phyloP scores from a whole-genome alignment of 2,113 vertebrate genomes.

The Neopipo cinnamomea region DNA sequence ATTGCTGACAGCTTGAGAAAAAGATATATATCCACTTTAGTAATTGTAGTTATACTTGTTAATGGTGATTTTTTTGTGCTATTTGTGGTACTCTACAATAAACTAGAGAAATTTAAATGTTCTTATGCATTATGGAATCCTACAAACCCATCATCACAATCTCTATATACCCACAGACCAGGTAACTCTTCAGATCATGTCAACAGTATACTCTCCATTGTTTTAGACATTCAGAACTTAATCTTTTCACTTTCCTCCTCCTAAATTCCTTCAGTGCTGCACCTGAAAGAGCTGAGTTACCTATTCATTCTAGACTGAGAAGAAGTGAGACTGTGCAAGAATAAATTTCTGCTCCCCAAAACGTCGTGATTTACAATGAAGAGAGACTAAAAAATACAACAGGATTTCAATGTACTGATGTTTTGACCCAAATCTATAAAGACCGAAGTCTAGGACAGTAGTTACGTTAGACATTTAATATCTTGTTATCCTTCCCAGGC shows the following conservation, averaged over 20 bases:
- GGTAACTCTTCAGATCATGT: neutral
- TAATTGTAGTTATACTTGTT: neutral
- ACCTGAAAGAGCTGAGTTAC: neutral
- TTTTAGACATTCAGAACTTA: neutral
- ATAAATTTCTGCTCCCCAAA: neutral
- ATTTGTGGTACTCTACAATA: neutral
- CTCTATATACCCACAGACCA: neutral
- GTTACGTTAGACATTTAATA: neutral
- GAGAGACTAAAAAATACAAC: neutral
- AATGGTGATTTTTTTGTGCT: neutral
- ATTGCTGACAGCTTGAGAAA: too few species aligned
- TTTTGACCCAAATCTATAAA: neutral
- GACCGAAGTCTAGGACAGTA: neutral
- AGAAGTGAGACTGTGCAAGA: neutral
- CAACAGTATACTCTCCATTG: neutral
- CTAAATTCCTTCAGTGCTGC: neutral
- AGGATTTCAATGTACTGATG: neutral
- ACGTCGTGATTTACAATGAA: neutral
- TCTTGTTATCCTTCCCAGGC: neutral
- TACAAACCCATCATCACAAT: accelerated
- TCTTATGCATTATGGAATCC: neutral
- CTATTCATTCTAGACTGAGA: neutral
- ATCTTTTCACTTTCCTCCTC: neutral
- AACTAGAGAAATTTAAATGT: neutral
- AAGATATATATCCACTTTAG: neutral